phyloP scores from a whole-genome alignment of 2,113 vertebrate species.

The Camelus bactrianus region DNA sequence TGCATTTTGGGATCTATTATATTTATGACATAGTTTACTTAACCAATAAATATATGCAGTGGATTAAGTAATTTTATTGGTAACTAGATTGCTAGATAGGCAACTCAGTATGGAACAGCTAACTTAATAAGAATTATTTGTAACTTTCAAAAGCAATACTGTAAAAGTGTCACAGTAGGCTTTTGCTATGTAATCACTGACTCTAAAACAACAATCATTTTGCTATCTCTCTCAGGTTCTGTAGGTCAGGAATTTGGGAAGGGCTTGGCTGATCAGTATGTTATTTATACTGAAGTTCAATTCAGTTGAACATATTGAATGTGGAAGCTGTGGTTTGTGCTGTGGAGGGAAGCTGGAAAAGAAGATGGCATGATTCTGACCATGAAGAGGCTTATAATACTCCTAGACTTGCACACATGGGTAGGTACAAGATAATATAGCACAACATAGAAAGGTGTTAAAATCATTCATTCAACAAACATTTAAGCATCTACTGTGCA shows the following conservation, averaged over 20 bases:
- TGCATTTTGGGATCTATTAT: background rate
- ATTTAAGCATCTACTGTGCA: background rate
- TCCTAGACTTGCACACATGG: background rate
- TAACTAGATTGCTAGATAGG: background rate
- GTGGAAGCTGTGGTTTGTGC: background rate
- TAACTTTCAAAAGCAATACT: background rate
- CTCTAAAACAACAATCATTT: background rate
- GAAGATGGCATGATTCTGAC: background rate
- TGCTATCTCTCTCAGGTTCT: background rate
- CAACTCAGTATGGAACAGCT: background rate
- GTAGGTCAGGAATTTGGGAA: background rate
- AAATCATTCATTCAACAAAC: constrained; percentile 8
- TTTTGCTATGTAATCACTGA: background rate
- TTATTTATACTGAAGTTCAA: background rate
- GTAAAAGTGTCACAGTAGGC: background rate
- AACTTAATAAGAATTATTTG: constrained; percentile 20
- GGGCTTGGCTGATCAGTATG: background rate
- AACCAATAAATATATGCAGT: background rate
- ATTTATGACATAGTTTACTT: background rate
- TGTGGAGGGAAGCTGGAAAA: background rate
- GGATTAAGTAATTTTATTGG: constrained; percentile 26
- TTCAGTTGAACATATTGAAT: background rate
- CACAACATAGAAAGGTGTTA: background rate
- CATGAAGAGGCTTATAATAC: background rate
- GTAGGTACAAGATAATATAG: background rate